Evolutionary conservation across 1,140 invertebrate genomes (phyloP).

Genomic region (Neuroterus valhalla): DNA sequence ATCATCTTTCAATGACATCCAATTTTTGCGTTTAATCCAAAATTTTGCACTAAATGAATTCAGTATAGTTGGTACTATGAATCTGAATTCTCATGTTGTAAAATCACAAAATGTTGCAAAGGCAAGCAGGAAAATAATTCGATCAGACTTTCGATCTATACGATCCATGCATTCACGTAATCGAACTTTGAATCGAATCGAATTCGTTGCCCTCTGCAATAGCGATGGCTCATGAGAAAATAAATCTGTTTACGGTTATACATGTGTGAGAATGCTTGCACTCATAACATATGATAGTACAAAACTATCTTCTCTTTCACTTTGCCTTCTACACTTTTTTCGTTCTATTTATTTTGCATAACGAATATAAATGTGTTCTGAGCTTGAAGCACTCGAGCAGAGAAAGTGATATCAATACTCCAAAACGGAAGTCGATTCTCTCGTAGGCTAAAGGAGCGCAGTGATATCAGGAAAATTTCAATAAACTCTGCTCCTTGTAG

Average conservation of each 20-base stretch:
- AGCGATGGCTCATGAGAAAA: constrained; percentile 37
- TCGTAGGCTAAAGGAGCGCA: too few relatives aligned
- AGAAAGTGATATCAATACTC: constrained; percentile 53
- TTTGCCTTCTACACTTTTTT: constrained; percentile 31
- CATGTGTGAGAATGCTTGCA: constrained; percentile 19
- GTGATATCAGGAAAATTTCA: too few relatives aligned
- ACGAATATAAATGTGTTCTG: constrained; percentile 43
- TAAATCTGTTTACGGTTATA: constrained; percentile 42
- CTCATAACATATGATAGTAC: background rate
- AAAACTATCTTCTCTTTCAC: constrained; percentile 32
- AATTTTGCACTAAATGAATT: too few relatives aligned
- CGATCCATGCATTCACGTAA: constrained; percentile 42
- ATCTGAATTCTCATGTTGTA: background rate
- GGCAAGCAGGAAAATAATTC: constrained; percentile 15
- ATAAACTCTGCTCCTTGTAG: too few relatives aligned
- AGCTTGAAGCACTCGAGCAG: constrained; percentile 34
- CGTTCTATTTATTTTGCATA: constrained; percentile 46
- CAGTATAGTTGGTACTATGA: too few relatives aligned
- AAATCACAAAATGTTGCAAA: constrained; percentile 1
- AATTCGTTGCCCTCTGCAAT: constrained; percentile 32
- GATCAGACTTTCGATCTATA: constrained; percentile 23
- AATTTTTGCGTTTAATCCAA: too few relatives aligned
- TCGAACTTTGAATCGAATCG: constrained; percentile 45
- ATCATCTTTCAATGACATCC: too few relatives aligned
- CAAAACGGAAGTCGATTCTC: constrained; percentile 19